These are phyloP conservation scores for Microtus montanus DNA, from an alignment of 2,113 vertebrate genomes.

Conservation along the genomic window DNA sequence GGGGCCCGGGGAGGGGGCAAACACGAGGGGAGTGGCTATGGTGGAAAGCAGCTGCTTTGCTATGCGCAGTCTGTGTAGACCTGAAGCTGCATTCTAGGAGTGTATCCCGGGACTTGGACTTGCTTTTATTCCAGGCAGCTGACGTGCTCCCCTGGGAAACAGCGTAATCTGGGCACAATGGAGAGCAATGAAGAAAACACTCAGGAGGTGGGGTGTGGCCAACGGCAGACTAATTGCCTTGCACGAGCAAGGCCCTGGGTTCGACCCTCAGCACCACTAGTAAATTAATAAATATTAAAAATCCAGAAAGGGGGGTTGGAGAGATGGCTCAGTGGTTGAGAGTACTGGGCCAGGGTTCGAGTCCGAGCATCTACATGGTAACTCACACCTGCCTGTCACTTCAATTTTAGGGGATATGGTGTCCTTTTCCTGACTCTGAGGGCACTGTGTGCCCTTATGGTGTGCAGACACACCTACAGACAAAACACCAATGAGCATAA, in stretches of 20 bases:
- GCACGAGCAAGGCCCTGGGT: background rate
- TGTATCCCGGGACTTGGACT: background rate
- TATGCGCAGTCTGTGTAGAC: background rate
- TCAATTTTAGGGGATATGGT: background rate
- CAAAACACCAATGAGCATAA: background rate
- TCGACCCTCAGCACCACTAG: background rate
- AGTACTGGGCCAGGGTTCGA: background rate
- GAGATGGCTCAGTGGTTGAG: background rate
- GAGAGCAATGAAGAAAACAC: background rate
- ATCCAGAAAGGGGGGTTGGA: background rate
- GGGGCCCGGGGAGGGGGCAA: background rate
- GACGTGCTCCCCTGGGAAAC: slow-evolving; percentile 37
- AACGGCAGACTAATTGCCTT: background rate
- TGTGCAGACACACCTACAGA: background rate
- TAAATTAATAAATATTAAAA: background rate
- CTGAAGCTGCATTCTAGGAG: background rate
- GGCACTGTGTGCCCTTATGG: background rate
- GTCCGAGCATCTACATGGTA: background rate
- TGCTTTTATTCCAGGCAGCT: slow-evolving; percentile 28
- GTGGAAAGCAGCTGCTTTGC: background rate
- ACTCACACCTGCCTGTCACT: background rate
- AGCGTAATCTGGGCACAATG: background rate
- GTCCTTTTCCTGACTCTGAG: background rate
- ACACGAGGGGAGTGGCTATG: background rate
- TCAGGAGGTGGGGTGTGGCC: background rate